Percentiles rank a stretch among this genome's conserved stretches.
phyloP scores from a whole-genome alignment of 1,140 invertebrate genomes.

The Aplysia californica region DNA sequence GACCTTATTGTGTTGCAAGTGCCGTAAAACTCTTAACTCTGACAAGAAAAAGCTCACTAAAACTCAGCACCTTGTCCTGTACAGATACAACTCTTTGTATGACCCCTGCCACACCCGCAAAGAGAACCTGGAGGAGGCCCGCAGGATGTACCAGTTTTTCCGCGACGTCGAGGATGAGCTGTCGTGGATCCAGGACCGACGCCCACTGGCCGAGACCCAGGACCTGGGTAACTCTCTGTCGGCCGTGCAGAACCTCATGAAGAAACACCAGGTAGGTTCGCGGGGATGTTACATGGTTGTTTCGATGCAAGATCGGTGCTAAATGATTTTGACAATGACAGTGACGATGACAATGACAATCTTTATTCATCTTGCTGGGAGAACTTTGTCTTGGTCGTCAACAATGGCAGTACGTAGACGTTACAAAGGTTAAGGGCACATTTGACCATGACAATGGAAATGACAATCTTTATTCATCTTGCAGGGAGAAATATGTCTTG shows the following conservation, averaged over 20 bases:
- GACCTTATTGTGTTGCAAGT: no score
- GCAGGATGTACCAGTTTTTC: conserved; percentile 96
- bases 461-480: no score
- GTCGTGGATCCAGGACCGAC: conserved; percentile 98
- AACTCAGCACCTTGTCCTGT: no score
- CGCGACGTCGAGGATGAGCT: conserved; percentile 98
- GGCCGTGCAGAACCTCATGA: conserved; percentile 97
- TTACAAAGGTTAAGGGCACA: no score
- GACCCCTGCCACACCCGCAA: conserved; percentile 65
- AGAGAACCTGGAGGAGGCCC: conserved; percentile 86
- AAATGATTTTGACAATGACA: conserved; percentile 20
- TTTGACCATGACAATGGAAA: no score
- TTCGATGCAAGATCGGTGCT: neutral
- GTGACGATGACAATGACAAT: conserved; percentile 11
- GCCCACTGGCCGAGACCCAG: conserved; percentile 94
- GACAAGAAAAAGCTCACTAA: no score
- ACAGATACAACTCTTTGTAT: conserved; percentile 79
- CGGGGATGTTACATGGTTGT: neutral
- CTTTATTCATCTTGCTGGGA: no score
- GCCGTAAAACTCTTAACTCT: no score
- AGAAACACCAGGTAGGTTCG: conserved; percentile 95
- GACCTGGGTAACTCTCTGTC: conserved; percentile 93
- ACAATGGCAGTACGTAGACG: no score
- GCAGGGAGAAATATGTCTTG: no score
- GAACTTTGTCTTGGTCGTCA: no score